Percentiles rank a stretch among this genome's conserved stretches.
Evolutionary conservation across 2,113 vertebrate species (phyloP).

Genomic region (Monopterus albus): DNA sequence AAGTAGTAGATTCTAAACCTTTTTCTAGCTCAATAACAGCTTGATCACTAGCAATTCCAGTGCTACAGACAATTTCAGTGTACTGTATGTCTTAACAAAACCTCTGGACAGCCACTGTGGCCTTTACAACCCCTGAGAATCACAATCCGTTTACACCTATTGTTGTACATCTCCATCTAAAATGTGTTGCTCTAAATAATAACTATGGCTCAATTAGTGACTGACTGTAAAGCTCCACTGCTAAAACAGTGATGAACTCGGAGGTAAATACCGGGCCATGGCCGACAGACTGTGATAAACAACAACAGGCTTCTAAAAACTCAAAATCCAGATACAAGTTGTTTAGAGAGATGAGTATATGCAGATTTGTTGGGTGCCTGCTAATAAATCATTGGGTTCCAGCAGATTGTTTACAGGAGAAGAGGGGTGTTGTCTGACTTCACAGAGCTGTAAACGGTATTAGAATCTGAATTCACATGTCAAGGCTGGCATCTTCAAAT

Average conservation of each 20-base stretch:
- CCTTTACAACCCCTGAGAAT: slow-evolving; percentile 22
- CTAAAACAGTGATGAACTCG: slow-evolving; percentile 21
- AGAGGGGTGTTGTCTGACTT: slow-evolving; percentile 45
- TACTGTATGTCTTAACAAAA: slow-evolving; percentile 8
- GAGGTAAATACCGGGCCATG: not conserved
- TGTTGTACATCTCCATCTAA: slow-evolving; percentile 26
- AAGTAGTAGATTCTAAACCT: not conserved
- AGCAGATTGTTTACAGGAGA: slow-evolving; percentile 58
- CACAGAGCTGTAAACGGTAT: slow-evolving; percentile 57
- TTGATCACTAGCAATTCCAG: not conserved
- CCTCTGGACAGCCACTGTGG: not conserved
- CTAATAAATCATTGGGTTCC: slow-evolving; percentile 52
- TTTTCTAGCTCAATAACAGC: not conserved
- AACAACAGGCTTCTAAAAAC: slow-evolving; percentile 21
- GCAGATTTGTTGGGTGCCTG: slow-evolving; percentile 54
- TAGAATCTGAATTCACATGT: slow-evolving; percentile 60
- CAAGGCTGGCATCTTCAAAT: slow-evolving; percentile 50
- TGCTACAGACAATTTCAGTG: too few relatives aligned
- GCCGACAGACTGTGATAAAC: slow-evolving; percentile 33
- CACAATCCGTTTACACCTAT: slow-evolving; percentile 18
- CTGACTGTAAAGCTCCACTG: slow-evolving; percentile 30
- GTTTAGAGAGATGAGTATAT: slow-evolving; percentile 50
- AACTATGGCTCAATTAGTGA: slow-evolving; percentile 52
- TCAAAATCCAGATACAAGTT: slow-evolving; percentile 34
- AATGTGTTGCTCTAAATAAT: slow-evolving; percentile 35